phyloP scores from a whole-genome alignment of 2,888 invertebrate genomes.

The Diachrysia chrysitis region DNA sequence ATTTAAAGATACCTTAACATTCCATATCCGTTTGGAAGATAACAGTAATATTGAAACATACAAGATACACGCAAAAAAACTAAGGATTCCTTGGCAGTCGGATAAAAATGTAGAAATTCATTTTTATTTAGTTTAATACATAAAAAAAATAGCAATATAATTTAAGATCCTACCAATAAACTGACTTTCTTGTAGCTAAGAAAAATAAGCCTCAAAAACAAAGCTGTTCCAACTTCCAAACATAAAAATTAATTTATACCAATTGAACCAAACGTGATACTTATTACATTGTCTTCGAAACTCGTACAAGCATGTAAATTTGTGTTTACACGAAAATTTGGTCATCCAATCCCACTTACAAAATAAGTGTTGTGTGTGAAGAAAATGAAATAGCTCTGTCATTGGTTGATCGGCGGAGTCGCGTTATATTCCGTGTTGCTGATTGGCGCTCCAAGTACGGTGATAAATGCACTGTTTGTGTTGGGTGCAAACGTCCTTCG shows the following conservation, averaged over 20 bases:
- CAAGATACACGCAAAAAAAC: no score
- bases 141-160: no score
- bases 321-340: constrained; percentile 3
- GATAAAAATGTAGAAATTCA: no score
- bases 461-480: constrained; percentile 8
- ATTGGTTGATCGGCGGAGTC: constrained; percentile 2
- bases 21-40: no score
- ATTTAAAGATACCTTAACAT: no score
- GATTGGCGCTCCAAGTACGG: neutral
- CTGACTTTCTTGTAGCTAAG: no score
- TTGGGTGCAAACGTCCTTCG: constrained; percentile 2
- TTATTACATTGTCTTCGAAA: neutral
- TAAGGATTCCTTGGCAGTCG: no score
- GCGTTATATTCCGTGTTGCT: constrained; percentile 3
- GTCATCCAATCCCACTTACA: neutral
- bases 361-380: neutral
- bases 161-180: no score
- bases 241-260: neutral
- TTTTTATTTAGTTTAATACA: no score
- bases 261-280: neutral
- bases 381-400: constrained; percentile 4
- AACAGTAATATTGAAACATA: no score
- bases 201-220: neutral
- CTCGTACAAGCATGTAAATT: neutral
- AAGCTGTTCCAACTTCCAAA: neutral